Evolutionary conservation across 2,113 vertebrate species (phyloP), one percentile per base, ranked within the genome.

Genomic region (Callorhinus ursinus): DNA sequence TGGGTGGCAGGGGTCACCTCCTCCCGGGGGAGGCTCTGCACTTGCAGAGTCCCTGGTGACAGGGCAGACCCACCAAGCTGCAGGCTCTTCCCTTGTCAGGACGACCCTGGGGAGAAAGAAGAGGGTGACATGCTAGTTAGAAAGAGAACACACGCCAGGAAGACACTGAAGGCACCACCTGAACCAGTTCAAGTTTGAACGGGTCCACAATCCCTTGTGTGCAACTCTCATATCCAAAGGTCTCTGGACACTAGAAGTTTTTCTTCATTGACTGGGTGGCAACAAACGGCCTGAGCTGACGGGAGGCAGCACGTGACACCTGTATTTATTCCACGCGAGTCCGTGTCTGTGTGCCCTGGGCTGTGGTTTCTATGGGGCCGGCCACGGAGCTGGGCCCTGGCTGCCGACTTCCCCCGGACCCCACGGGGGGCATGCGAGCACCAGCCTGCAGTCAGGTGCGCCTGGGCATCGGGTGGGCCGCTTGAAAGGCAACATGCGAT

Each of bases 341-440:
- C 4, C 19, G 0, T 13, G 33, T 59, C 28, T 19, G 4, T 9
- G 0, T 28, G 26, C 39, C 81, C 33, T 6, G 1, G 15, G 39
- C 39, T 4, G 1, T 3, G 3, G 24, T 74, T 74, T 74, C 22
- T 12, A 7, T 4, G 12, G 72, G 53, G 42, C 33, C 1, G 12
- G 22, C 1, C 16, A 1, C 12, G 22, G 74, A 21, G 65, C 4
- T 5, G 3, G 5, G 26, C 36, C 33, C 12, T 24, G 49, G 13
- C 18, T 57, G 28, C 11, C 2, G 28, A 10, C 46, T 18, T 7
- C 67, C 4, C 1, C 42, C 3, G 28, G 59, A 28, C n/a, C 1
- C 13, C 57, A 65, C 0, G 7, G 3, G 33, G 71, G 1, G 16
- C 28, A 4, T 5, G 42, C 7, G 33, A 21, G 26, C 2, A 21